Base-by-base conservation (phyloP, 2,113 vertebrate species). In the Apistogramma diplotaenia region DNA sequence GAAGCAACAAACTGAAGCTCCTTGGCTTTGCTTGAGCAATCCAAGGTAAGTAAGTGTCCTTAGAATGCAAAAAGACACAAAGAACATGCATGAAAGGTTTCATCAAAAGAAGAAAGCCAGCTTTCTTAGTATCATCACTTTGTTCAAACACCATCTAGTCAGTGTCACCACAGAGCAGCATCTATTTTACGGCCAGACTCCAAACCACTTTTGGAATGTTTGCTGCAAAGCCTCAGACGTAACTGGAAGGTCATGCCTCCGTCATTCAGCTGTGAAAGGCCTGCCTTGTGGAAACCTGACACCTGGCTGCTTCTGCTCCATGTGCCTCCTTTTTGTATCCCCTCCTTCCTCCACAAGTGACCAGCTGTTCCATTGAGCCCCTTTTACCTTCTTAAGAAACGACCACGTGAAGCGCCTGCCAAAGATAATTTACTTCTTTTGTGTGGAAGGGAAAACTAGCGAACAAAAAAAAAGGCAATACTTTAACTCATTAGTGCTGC, bases 1-100 rank as follows among this genome's bases (percentile, higher is more conserved):
- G 46, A 83, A 90, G 87, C 76, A 67, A 73, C 67, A 75, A 83
- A 91, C 70, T 76, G 80, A 83, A 90, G 89, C 73, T 51, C 91
- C 85, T 89, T 86, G 90, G 89, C 83, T 80, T 91, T 89, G 91
- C 91, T 89, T 94, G 90, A 93, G 91, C 93, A 91, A 88, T 90
- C 92, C 86, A 60, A 86, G 91, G 94, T 94, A 89, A 81, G 91
- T 91, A 87, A 80, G 91, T 91, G 72, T 80, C 33, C 56, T 74
- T 10, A 59, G 23, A 33, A 31, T 79, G 40, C 37, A 70, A 70
- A 49, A 33, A 5, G 67, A n/a, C 60, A 35, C 78, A 74, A 11
- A 29, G 6, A 12, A 70, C n/a, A 67, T 72, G 29, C 80, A 46
- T 49, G 31, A 62, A 16, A 58, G 43, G n/a, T 19, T 71, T 40